Conservation (phyloP, 2,888 invertebrate species). For the Aphelenchoides bicaudatus region DNA sequence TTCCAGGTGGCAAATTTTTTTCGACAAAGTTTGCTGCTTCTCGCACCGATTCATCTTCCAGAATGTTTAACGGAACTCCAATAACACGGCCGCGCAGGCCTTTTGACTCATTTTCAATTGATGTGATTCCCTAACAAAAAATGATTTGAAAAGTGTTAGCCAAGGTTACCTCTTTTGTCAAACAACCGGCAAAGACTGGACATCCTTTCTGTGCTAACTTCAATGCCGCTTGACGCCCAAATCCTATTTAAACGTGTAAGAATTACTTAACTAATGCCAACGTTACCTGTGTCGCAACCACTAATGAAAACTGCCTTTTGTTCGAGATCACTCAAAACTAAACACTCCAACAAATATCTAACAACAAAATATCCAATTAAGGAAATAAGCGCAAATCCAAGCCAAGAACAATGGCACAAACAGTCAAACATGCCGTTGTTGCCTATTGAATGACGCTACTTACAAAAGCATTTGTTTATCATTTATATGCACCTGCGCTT, state of each 20-base stretch:
- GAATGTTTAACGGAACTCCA: conserved; percentile 64
- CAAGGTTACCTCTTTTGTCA: conserved; percentile 59
- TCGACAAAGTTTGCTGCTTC: conserved; percentile 70
- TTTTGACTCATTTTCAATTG: conserved; percentile 61
- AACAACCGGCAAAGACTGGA: conserved; percentile 75
- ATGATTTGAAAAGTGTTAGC: background rate
- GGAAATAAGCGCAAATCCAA: background rate
- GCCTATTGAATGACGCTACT: too few relatives aligned
- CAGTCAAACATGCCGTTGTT: too few relatives aligned
- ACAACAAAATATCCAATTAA: background rate
- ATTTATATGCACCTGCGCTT: too few relatives aligned
- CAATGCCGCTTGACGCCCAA: conserved; percentile 59
- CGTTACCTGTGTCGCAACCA: conserved; percentile 30
- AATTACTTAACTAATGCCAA: too few relatives aligned
- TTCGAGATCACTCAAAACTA: conserved; percentile 23
- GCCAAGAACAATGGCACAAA: conserved; percentile 1
- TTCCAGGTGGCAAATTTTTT: conserved; percentile 14
- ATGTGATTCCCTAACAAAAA: conserved; percentile 65
- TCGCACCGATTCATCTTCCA: conserved; percentile 69
- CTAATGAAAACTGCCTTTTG: conserved; percentile 37
- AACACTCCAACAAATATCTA: conserved; percentile 14
- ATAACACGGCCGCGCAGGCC: conserved; percentile 62
- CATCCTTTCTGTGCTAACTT: conserved; percentile 68
- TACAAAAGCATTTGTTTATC: too few relatives aligned
- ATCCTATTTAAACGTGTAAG: too few relatives aligned